A percentile compares a stretch with the other conserved stretches of the same genome.
phyloP scores from a whole-genome alignment of 2,797 vertebrate species.

The Anabacerthia variegaticeps region DNA sequence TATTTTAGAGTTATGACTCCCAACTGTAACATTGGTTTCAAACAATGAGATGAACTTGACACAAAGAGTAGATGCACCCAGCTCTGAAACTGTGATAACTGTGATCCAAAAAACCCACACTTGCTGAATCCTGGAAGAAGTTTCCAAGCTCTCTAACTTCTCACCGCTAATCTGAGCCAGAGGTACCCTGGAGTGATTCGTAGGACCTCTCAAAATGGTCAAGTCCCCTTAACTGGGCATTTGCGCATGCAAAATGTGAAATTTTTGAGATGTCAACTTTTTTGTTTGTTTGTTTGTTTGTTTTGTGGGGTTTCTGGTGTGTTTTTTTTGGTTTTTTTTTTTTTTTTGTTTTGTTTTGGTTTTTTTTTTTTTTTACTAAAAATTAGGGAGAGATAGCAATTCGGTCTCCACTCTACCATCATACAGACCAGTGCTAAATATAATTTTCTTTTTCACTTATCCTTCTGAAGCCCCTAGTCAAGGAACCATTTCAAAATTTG shows the following conservation, averaged over 20 bases:
- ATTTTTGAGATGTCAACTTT: not conserved
- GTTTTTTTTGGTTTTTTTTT: no score
- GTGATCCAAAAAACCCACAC: not conserved
- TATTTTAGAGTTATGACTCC: not conserved
- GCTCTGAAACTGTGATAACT: not conserved
- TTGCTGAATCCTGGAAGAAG: not conserved
- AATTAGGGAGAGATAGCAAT: not conserved
- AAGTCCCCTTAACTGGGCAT: fast-evolving
- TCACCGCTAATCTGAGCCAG: not conserved
- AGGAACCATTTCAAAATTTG: not conserved
- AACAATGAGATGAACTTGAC: not conserved
- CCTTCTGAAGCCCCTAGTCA: not conserved
- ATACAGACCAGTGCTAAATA: not conserved
- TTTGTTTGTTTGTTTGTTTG: not conserved
- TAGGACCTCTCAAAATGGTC: not conserved
- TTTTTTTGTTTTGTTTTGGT: not conserved
- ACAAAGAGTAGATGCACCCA: not conserved
- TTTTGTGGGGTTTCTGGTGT: no score
- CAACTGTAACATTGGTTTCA: not conserved
- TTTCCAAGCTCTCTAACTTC: not conserved
- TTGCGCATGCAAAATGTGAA: not conserved
- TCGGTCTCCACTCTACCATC: not conserved
- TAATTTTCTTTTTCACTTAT: not conserved
- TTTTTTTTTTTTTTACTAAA: not conserved
- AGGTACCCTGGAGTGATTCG: not conserved